Conservation (phyloP, 2,888 invertebrate genomes). For the Mesorhabditis sp. region DNA sequence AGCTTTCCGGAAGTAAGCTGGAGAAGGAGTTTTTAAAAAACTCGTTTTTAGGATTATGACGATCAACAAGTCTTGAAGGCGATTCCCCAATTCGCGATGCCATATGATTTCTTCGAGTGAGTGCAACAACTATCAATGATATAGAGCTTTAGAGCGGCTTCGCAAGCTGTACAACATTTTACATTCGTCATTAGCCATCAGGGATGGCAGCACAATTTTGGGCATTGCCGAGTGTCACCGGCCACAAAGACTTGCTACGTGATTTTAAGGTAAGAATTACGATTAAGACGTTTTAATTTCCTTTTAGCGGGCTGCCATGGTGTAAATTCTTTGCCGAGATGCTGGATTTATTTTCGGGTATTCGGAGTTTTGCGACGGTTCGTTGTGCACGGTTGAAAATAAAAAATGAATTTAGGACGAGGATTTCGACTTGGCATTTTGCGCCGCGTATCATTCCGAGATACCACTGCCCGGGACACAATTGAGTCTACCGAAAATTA, state of each 20-base stretch:
- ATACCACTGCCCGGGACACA: neutral
- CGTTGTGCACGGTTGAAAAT: neutral
- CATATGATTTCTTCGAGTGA: slow-evolving; percentile 38
- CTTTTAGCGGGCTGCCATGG: slow-evolving; percentile 1
- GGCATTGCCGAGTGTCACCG: slow-evolving; percentile 91
- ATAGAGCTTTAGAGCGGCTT: neutral
- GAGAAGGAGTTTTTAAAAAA: neutral
- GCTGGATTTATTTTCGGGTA: neutral
- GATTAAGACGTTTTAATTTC: neutral
- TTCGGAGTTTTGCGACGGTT: neutral
- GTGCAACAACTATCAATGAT: slow-evolving; percentile 8
- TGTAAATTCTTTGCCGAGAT: neutral
- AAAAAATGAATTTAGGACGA: slow-evolving; percentile 10
- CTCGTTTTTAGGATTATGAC: slow-evolving; percentile 33
- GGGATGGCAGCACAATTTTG: slow-evolving; percentile 93
- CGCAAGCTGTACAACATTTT: slow-evolving; percentile 79
- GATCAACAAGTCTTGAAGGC: slow-evolving; percentile 51
- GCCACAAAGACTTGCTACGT: slow-evolving; percentile 72
- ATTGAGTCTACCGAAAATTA: neutral
- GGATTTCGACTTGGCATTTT: slow-evolving; percentile 16
- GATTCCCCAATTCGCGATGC: slow-evolving; percentile 56
- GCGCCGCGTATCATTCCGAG: slow-evolving; percentile 15
- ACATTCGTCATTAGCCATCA: slow-evolving; percentile 92
- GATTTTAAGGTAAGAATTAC: neutral
- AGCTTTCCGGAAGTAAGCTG: slow-evolving; percentile 51